Percentiles rank a stretch among this genome's conserved stretches.
phyloP scores from a whole-genome alignment of 2,113 vertebrate species.

The Eubucco bourcierii region DNA sequence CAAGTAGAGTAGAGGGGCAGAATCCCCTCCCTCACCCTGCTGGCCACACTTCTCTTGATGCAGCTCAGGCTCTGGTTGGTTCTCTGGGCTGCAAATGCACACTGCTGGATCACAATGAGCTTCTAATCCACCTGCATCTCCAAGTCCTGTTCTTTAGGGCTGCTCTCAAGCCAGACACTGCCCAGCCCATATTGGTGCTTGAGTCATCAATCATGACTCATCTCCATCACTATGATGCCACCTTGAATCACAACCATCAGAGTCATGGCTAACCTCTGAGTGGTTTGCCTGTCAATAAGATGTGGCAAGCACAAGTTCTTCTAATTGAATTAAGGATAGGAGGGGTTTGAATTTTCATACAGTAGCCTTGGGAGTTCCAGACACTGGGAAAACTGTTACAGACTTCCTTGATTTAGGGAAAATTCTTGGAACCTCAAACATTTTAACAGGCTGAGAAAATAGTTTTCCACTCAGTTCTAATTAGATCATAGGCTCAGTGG shows the following conservation, averaged over 20 bases:
- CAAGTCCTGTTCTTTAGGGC: no score
- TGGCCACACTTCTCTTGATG: no score
- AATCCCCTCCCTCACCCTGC: no score
- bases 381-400: background rate
- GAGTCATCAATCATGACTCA: background rate
- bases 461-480: constrained; percentile 47
- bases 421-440: constrained; percentile 19
- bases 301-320: background rate
- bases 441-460: constrained; percentile 32
- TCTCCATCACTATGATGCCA: background rate
- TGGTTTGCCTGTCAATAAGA: background rate
- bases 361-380: background rate
- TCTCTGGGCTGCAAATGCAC: no score
- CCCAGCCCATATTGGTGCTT: no score
- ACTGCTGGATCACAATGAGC: no score
- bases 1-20: no score
- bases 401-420: background rate
- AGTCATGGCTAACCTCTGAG: background rate
- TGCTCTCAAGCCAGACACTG: no score
- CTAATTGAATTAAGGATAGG: background rate
- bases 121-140: no score
- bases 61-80: no score
- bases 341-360: background rate
- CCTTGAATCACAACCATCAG: background rate
- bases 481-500: constrained; percentile 28